Evolutionary conservation across 2,797 vertebrate species (phyloP).

Genomic region (Phalanger gymnotis): DNA sequence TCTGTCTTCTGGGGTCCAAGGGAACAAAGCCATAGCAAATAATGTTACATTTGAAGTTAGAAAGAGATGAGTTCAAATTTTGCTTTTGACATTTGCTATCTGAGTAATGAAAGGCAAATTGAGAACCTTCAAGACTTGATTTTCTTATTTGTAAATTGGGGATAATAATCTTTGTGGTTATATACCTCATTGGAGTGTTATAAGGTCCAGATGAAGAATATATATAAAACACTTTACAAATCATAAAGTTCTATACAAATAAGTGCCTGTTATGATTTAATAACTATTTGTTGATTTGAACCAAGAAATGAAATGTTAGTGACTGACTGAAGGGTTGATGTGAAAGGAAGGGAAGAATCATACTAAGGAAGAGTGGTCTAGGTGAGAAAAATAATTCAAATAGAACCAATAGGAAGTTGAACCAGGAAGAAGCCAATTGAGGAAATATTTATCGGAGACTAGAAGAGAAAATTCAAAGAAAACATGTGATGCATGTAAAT

Average conservation of each 20-base stretch:
- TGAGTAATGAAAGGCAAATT: background rate
- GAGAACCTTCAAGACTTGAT: background rate
- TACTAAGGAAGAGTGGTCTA: background rate
- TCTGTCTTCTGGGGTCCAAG: background rate
- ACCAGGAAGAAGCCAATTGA: constrained; percentile 38
- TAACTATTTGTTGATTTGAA: background rate
- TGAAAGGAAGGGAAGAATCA: background rate
- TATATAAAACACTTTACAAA: background rate
- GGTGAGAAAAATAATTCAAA: background rate
- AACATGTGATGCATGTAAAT: constrained; percentile 38
- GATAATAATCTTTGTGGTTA: background rate
- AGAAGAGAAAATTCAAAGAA: constrained; percentile 39
- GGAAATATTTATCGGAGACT: constrained; percentile 15
- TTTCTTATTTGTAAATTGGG: background rate
- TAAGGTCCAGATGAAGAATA: background rate
- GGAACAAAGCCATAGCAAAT: background rate
- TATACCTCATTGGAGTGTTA: background rate
- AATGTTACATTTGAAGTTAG: background rate
- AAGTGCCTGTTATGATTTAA: background rate
- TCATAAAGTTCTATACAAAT: background rate
- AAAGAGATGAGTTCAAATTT: background rate
- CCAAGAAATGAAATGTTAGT: constrained; percentile 4
- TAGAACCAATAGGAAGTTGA: constrained; percentile 52
- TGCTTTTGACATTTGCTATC: background rate
- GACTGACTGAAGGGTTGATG: constrained; percentile 16